Evolutionary conservation across 92 coral and sea anemone species (phyloP), one percentile per base, ranked within the genome.

Genomic region (Paragorgia papillata): DNA sequence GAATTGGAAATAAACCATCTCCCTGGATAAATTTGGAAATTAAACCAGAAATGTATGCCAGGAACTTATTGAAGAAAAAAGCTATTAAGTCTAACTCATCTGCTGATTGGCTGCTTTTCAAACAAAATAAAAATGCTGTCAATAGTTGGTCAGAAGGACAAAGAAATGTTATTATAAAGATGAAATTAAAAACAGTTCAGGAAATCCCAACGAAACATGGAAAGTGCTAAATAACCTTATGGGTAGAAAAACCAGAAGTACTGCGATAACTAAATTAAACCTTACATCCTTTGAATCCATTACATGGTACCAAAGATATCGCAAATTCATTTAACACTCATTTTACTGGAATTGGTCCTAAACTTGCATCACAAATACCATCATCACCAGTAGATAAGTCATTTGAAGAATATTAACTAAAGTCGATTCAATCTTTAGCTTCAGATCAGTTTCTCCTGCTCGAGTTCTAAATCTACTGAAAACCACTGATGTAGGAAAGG

Each of bases 301-400:
- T 29, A 39, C 66, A 32, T 43, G 63, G 43, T 56, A n/a, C 74
- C 39, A 76, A 62, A 62, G 74, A 76, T 62, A 62, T 76, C n/a
- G 82, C 82, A 62, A 60, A 48, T 20, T 25, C 37, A 32, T 55
- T 78, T 26, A 78, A 65, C 65, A 79, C 74, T 37, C 33, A 79
- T 33, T 79, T 79, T 40, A 33, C 81, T 28, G 74, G 59, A 31
- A 48, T 60, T 33, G 81, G 34, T 12, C 0, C 53, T 60, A 68
- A 80, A 19, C 40, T 67, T 15, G 84, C 84, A 25, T 80, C 79
- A 32, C 46, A 69, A 68, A 80, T 55, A 62, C 75, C 80, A 54
- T 25, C 57, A 26, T 30, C 66, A 3, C 27, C 66, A 21, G 55
- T 24, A 53, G 61, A 46, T 43, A 65, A 27, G 50, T 62, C 31